Conservation (phyloP, 2,113 vertebrate genomes). For the Leptocoma aspasia region DNA sequence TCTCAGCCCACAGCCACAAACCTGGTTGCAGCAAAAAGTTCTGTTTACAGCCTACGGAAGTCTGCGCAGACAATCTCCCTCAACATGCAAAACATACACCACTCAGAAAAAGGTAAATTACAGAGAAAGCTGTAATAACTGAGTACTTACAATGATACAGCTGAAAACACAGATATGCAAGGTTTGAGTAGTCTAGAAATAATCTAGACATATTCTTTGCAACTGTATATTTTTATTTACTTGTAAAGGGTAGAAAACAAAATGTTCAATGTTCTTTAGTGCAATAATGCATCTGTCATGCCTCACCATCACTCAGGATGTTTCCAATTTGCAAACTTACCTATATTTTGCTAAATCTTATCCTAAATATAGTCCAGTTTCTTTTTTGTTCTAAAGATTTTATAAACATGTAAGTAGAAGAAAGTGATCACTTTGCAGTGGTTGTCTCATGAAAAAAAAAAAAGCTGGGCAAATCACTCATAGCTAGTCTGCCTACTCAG, state of each 20-base stretch:
- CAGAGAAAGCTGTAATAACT: not conserved
- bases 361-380: not conserved
- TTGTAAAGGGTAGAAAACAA: not conserved
- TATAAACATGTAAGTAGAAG: not conserved
- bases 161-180: not conserved
- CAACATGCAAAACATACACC: not conserved
- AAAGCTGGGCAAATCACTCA: not conserved
- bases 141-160: not conserved
- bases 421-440: not conserved
- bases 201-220: not conserved
- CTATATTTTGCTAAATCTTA: not conserved
- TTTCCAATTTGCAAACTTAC: not conserved
- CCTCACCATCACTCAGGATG: not conserved
- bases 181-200: not conserved
- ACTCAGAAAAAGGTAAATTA: not conserved
- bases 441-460: not conserved
- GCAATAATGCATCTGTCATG: not conserved
- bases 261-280: not conserved
- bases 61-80: not conserved
- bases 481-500: not conserved
- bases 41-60: not conserved
- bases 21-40: not conserved
- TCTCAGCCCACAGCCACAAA: not conserved
- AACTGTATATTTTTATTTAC: not conserved
- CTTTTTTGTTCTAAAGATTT: not conserved